Percentiles rank a stretch among this genome's conserved stretches.
Evolutionary conservation across 2,888 invertebrate species (phyloP).

Genomic region (Amphipoea oculea): DNA sequence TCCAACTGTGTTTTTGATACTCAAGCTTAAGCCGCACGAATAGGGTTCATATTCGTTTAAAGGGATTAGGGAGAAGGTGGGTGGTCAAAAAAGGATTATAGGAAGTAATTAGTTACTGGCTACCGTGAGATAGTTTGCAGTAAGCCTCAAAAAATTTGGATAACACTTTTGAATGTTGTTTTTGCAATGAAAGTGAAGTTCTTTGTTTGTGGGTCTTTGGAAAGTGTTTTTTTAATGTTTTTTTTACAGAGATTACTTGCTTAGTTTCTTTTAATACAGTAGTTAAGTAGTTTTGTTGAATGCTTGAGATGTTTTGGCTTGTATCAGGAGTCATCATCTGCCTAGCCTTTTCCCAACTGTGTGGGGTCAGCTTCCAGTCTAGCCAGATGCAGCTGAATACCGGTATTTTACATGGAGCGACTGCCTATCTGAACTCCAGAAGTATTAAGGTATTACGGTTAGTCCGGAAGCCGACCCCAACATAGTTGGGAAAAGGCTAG

Average conservation of each 20-base stretch:
- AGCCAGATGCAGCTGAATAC: too few species aligned
- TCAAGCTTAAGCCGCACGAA: neutral
- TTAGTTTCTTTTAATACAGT: constrained; percentile 21
- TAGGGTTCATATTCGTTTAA: constrained; percentile 44
- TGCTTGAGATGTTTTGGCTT: constrained; percentile 25
- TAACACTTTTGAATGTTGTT: constrained; percentile 39
- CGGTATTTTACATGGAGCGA: too few species aligned
- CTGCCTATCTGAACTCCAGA: too few species aligned
- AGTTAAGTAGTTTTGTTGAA: constrained; percentile 37
- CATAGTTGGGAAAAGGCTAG: too few species aligned
- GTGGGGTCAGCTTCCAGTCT: too few species aligned
- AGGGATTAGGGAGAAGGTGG: constrained; percentile 53
- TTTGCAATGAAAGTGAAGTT: constrained; percentile 34
- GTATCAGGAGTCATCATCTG: neutral
- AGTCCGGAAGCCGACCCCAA: too few species aligned
- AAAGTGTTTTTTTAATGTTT: constrained; percentile 23
- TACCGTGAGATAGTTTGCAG: constrained; percentile 55
- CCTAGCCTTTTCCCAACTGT: too few species aligned
- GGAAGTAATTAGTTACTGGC: constrained; percentile 65
- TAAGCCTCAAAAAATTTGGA: constrained; percentile 39
- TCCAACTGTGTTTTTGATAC: constrained; percentile 59
- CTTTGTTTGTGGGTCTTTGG: constrained; percentile 32
- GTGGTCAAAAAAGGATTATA: constrained; percentile 66
- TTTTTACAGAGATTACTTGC: constrained; percentile 22
- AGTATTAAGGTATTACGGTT: too few species aligned